Base-by-base conservation (phyloP, 2,797 vertebrate species). In the Pseudochirops cupreus region DNA sequence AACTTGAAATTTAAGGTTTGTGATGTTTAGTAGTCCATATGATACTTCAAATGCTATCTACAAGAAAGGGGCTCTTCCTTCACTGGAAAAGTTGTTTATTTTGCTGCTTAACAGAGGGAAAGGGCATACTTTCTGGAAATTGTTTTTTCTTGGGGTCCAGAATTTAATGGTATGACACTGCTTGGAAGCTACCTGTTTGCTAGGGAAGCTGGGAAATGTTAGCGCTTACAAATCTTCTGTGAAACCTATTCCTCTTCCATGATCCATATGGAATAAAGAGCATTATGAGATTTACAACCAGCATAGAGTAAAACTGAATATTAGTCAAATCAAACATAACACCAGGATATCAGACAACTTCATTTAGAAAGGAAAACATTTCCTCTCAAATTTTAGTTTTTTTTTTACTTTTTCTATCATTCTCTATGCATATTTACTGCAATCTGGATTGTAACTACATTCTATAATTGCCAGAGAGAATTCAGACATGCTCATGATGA, bases 401-500 rank as follows among this genome's bases (percentile, higher is more conserved):
- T 74, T 93, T 93, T 57, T 53, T 50, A 24, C 95, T 58, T 92
- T 95, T 13, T 90, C 95, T 96, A 92, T 18, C 3, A 89, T 96
- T 94, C 56, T 54, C 90, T 94, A 24, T 59, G 26, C 29, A 91
- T 91, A 9, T 4, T 59, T 82, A 96, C 92, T 93, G 59, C 56
- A 96, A 93, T 24, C 7, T 56, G 21, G 50, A 6, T 1, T 95
- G 50, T 24, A 46, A 87, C 74, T 87, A 94, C 82, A 74, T 55
- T 96, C 67, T 92, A 13, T 0, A 56, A 91, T 95, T 97, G 94
- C 91, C 33, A 94, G 87, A 33, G 91, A 89, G 97, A 97, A 92
- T 26, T 95, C 94, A 50, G 93, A 59, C 94, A 90, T 87, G 90
- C 94, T 56, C 39, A 3, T 28, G 67, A 95, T 95, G 58, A 53